Percentiles rank a stretch among this genome's conserved stretches.
phyloP scores from a whole-genome alignment of 2,888 invertebrate species.

The Acrobeloides nanus region DNA sequence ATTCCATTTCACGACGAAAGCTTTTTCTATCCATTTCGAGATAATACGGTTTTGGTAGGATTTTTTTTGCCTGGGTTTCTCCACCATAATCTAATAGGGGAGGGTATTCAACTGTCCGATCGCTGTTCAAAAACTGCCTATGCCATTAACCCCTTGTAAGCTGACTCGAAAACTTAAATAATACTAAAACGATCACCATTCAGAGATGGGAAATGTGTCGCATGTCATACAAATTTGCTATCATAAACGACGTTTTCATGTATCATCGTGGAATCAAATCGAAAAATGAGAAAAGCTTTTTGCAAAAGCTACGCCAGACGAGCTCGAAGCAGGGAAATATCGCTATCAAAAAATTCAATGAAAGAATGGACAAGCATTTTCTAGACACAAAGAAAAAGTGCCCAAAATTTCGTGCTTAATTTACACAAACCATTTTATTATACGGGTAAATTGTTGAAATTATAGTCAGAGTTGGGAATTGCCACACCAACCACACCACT shows the following conservation, averaged over 20 bases:
- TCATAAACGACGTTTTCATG: constrained; percentile 27
- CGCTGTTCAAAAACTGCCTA: neutral
- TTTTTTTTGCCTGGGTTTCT: constrained; percentile 1
- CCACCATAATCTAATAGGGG: neutral
- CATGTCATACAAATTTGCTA: constrained; percentile 19
- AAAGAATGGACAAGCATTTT: constrained; percentile 12
- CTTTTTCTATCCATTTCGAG: constrained; percentile 21
- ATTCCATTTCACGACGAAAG: constrained; percentile 23
- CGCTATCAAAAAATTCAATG: constrained; percentile 5
- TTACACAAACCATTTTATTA: neutral
- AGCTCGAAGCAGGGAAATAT: neutral
- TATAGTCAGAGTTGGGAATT: no score
- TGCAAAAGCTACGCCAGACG: constrained; percentile 7
- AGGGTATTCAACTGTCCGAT: neutral
- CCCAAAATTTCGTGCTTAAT: constrained; percentile 6
- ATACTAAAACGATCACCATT: constrained; percentile 6
- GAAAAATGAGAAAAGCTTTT: constrained; percentile 1
- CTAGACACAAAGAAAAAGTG: constrained; percentile 4
- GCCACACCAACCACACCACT: no score
- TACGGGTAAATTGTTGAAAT: no score
- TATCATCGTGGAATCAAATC: constrained; percentile 19
- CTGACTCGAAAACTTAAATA: no score
- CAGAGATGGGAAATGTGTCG: constrained; percentile 31
- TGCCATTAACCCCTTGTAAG: no score
- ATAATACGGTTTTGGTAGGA: constrained; percentile 27